These are phyloP conservation scores for Drosophila yooni DNA, from an alignment of 2,888 invertebrate species.

Conservation along the genomic window DNA sequence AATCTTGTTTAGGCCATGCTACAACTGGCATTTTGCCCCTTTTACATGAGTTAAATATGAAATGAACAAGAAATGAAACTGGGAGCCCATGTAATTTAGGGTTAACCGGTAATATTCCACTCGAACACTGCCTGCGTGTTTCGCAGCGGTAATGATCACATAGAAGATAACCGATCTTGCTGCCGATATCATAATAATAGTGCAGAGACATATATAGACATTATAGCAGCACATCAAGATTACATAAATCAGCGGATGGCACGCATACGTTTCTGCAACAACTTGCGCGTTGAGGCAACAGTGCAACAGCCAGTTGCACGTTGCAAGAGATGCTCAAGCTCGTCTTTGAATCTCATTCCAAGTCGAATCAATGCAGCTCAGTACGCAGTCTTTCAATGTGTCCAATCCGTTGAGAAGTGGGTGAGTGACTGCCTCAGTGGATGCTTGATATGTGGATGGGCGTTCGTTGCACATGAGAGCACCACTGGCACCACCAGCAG, in stretches of 20 bases:
- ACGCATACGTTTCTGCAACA: conserved; percentile 63
- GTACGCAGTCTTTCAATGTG: conserved; percentile 51
- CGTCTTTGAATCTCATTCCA: conserved; percentile 45
- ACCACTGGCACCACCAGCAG: conserved; percentile 13
- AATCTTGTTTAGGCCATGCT: neutral
- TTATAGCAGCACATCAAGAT: conserved; percentile 46
- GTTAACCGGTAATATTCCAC: neutral
- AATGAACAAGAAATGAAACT: neutral
- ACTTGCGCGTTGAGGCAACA: conserved; percentile 17
- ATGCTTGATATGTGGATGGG: conserved; percentile 18
- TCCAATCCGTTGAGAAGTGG: conserved; percentile 67
- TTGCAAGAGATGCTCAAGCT: conserved; percentile 9
- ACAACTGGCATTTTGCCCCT: neutral
- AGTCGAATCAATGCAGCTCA: conserved; percentile 66
- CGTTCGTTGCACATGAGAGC: conserved; percentile 48
- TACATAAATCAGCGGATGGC: conserved; percentile 63
- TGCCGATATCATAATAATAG: conserved; percentile 27
- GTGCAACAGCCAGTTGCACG: neutral
- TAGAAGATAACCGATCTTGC: conserved; percentile 4
- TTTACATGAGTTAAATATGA: neutral
- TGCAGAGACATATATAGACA: conserved; percentile 27
- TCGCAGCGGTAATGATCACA: conserved; percentile 13
- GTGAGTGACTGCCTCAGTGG: conserved; percentile 61
- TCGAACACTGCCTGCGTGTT: neutral
- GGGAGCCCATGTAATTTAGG: neutral